A percentile compares a stretch with the other conserved stretches of the same genome.
Conservation (phyloP, 2,888 invertebrate genomes). For the Acholoe squamosa region DNA sequence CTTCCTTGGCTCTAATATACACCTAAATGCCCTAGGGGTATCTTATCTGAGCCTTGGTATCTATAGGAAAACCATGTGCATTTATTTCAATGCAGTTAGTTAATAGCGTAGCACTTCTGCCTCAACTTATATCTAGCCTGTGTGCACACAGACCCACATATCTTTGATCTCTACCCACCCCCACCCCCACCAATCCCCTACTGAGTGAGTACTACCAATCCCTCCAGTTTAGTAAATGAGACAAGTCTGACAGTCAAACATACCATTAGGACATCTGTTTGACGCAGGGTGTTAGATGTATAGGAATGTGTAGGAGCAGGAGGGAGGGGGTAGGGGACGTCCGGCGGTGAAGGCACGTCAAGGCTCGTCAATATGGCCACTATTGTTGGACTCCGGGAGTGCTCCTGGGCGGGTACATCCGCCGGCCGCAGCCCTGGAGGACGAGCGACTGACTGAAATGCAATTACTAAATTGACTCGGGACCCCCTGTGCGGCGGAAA, state of each 20-base stretch:
- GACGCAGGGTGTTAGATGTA: neutral
- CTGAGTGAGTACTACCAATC: no score
- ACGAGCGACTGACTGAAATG: slow-evolving; percentile 12
- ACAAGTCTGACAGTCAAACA: neutral
- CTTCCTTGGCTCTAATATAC: no score
- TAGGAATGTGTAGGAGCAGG: neutral
- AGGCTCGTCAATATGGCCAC: slow-evolving; percentile 27
- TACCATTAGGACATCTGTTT: neutral
- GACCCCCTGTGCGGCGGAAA: slow-evolving; percentile 2
- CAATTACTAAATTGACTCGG: slow-evolving; percentile 55
- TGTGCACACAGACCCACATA: no score
- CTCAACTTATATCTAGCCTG: no score
- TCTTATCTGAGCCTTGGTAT: no score
- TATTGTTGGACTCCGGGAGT: slow-evolving; percentile 22
- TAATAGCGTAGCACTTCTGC: no score
- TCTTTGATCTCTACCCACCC: no score
- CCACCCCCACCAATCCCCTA: no score
- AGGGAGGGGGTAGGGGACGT: neutral
- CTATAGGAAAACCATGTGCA: no score
- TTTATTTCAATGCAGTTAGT: no score
- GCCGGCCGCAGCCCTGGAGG: neutral
- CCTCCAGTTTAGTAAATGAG: no score
- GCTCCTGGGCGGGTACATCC: neutral
- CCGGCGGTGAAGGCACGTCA: neutral
- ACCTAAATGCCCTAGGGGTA: no score